These are phyloP conservation scores for Melanotaenia nigrans DNA, from an alignment of 2,797 vertebrate genomes.

Conservation along the genomic window DNA sequence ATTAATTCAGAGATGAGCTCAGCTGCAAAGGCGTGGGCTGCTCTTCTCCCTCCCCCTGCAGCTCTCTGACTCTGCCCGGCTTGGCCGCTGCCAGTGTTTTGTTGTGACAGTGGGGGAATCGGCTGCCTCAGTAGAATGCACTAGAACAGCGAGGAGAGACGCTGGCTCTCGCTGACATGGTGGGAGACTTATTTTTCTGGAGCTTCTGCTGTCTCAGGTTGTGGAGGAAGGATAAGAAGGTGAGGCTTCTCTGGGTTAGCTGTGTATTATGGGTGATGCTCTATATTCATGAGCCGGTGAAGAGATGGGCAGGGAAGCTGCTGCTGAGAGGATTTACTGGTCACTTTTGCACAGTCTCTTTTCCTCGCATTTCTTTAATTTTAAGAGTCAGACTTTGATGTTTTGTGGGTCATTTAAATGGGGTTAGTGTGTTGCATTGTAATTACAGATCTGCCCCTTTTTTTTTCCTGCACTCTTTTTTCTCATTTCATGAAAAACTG, in stretches of 20 bases:
- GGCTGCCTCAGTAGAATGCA: conserved; percentile 67
- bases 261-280: conserved; percentile 23
- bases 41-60: conserved; percentile 34
- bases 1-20: conserved; percentile 82
- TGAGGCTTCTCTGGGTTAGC: conserved; percentile 58
- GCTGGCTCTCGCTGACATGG: conserved; percentile 77
- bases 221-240: conserved; percentile 85
- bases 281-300: conserved; percentile 27
- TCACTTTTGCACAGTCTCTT: conserved; percentile 14
- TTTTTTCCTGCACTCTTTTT: conserved; percentile 18
- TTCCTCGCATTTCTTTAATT: conserved; percentile 4
- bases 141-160: conserved; percentile 55
- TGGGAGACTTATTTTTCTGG: conserved; percentile 84
- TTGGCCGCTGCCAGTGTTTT: conserved; percentile 68
- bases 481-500: conserved; percentile 66
- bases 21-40: conserved; percentile 78
- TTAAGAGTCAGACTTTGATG: conserved; percentile 5
- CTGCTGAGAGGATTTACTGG: conserved; percentile 25
- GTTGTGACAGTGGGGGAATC: conserved; percentile 67
- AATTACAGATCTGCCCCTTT: conserved; percentile 22
- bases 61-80: conserved; percentile 42
- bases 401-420: conserved; percentile 40
- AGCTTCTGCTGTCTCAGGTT: conserved; percentile 85
- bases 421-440: conserved; percentile 39
- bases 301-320: conserved; percentile 31